Evolutionary conservation across 2,797 vertebrate species (phyloP), one percentile per base, ranked within the genome.

Genomic region (Lagorchestes hirsutus): DNA sequence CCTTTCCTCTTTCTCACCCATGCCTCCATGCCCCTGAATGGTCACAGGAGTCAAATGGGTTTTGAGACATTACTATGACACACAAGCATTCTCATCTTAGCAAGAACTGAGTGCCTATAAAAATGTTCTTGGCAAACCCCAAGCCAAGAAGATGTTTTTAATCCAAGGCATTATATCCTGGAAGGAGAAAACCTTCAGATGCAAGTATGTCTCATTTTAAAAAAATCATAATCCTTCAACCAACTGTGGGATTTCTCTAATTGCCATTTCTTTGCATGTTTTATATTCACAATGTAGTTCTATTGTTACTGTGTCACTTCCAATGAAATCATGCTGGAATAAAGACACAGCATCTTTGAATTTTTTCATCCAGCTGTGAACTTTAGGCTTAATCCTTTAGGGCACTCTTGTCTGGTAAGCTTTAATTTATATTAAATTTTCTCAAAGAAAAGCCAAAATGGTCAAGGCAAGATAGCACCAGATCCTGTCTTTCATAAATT

Each of bases 401-500:
- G 98, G 96, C 16, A 93, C 93, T 96, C 97, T 98, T 97, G 96
- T 97, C 98, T 98, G 97, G 95, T 95, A 97, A 97, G 98, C 97
- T 98, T 98, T 98, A 98, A 98, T 98, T 97, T 98, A 96, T 97
- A 98, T 98, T 98, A 98, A 97, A 98, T 98, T 98, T 98, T 97
- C 98, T 97, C 97, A 98, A 98, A 98, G 97, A 96, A 97, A 96
- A 98, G 95, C 0, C 10, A 98, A 98, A 98, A 98, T 98, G 98
- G 99, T 99, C 98, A 98, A 98, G 99, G 98, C 92, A 2, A 98
- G 98, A 98, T 97, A 99, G 99, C 93, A 98, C 98, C 98, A 99
- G 98, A 98, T 98, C 98, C 98, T 97, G 98, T 98, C 99, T 99
- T 99, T 99, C 98, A 99, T 99, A 99, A 99, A 99, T 99, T 99